Conservation (phyloP, 2,888 invertebrate genomes). For the Timandra comae region DNA sequence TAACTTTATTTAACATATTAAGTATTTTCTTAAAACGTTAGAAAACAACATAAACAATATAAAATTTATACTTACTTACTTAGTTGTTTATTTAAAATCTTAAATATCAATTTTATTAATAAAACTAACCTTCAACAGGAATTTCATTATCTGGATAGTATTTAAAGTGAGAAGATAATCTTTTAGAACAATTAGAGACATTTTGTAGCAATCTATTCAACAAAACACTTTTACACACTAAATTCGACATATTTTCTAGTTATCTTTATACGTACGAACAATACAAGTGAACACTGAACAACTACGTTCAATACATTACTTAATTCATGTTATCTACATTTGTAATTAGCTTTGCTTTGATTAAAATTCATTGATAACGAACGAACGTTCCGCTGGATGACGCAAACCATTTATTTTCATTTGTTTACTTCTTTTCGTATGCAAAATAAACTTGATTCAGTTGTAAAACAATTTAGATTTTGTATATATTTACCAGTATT, state of each 20-base stretch:
- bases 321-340: slow-evolving; percentile 66
- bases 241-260: slow-evolving; percentile 42
- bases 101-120: too few relatives aligned
- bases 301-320: slow-evolving; percentile 38
- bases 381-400: slow-evolving; percentile 21
- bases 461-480: too few relatives aligned
- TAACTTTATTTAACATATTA: too few relatives aligned
- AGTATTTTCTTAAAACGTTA: too few relatives aligned
- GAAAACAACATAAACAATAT: too few relatives aligned
- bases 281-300: slow-evolving; percentile 12
- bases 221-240: slow-evolving; percentile 36
- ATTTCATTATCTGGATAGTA: slow-evolving; percentile 76
- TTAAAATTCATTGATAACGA: slow-evolving; percentile 39
- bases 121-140: slow-evolving; percentile 63
- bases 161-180: slow-evolving; percentile 76
- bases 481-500: too few relatives aligned
- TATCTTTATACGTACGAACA: slow-evolving; percentile 15
- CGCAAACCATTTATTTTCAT: slow-evolving; percentile 17
- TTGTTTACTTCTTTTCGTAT: slow-evolving; percentile 9
- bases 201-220: slow-evolving; percentile 46
- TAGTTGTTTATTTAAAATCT: too few relatives aligned
- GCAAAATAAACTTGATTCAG: too few relatives aligned
- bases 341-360: slow-evolving; percentile 56
- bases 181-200: slow-evolving; percentile 45
- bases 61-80: too few relatives aligned